Evolutionary conservation across 2,888 invertebrate genomes (phyloP).

Genomic region (Limnephilus auricula): DNA sequence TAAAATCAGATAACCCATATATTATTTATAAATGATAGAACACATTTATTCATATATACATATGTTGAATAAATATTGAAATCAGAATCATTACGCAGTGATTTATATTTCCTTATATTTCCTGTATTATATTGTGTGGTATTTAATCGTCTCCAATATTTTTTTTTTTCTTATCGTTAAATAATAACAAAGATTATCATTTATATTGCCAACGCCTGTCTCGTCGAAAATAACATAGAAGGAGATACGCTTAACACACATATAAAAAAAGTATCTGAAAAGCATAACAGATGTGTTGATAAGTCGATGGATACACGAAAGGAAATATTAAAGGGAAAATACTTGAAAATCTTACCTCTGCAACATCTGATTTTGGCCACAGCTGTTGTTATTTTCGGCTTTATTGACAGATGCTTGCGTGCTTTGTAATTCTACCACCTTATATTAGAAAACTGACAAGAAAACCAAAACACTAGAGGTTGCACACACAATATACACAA

Average conservation of each 20-base stretch:
- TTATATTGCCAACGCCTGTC: background rate
- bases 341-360: background rate
- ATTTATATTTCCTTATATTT: background rate
- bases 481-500: conserved; percentile 47
- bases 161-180: background rate
- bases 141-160: background rate
- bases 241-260: background rate
- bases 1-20: background rate
- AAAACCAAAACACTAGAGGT: conserved; percentile 15
- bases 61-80: background rate
- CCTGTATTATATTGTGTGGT: background rate
- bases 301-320: background rate
- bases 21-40: background rate
- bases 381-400: background rate
- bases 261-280: background rate
- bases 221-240: background rate
- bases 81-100: background rate
- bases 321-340: background rate
- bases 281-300: background rate
- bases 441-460: background rate
- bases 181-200: background rate
- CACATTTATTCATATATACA: too few species aligned
- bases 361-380: background rate
- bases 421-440: background rate
- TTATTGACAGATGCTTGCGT: background rate